A percentile compares a stretch with the other conserved stretches of the same genome.
phyloP scores from a whole-genome alignment of 2,113 vertebrate genomes.

The Pitta sordida region DNA sequence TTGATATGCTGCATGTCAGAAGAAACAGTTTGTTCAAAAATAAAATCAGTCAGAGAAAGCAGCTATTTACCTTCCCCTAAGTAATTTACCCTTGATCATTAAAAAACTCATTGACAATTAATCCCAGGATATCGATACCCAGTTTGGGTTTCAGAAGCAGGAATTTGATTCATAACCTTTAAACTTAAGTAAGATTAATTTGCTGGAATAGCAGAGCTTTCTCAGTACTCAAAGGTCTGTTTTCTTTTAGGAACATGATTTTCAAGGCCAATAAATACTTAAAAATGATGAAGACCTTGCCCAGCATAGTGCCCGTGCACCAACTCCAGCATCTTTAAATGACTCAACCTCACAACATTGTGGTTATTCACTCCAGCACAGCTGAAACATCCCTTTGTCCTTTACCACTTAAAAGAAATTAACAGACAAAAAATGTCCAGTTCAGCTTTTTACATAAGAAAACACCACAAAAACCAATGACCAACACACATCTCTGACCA shows the following conservation, averaged over 20 bases:
- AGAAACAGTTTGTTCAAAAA: background rate
- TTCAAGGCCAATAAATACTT: slow-evolving; percentile 9
- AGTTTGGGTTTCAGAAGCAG: background rate
- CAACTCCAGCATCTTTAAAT: background rate
- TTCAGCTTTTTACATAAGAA: background rate
- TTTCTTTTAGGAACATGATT: background rate
- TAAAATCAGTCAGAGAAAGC: background rate
- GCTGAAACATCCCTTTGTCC: background rate
- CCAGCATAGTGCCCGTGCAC: background rate
- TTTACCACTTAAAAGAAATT: background rate
- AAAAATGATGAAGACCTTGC: slow-evolving; percentile 4
- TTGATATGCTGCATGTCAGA: background rate
- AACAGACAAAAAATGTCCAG: background rate
- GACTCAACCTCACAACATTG: background rate
- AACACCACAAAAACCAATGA: background rate
- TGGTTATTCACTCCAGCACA: background rate
- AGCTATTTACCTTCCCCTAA: background rate
- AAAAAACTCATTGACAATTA: background rate
- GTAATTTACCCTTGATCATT: background rate
- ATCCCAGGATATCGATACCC: background rate
- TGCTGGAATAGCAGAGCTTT: background rate
- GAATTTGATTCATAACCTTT: slow-evolving; percentile 8
- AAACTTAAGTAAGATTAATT: background rate
- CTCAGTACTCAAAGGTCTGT: background rate
- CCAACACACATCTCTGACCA: background rate